These are phyloP conservation scores for Agrochola circellaris DNA, from an alignment of 2,888 invertebrate genomes.

Conservation along the genomic window DNA sequence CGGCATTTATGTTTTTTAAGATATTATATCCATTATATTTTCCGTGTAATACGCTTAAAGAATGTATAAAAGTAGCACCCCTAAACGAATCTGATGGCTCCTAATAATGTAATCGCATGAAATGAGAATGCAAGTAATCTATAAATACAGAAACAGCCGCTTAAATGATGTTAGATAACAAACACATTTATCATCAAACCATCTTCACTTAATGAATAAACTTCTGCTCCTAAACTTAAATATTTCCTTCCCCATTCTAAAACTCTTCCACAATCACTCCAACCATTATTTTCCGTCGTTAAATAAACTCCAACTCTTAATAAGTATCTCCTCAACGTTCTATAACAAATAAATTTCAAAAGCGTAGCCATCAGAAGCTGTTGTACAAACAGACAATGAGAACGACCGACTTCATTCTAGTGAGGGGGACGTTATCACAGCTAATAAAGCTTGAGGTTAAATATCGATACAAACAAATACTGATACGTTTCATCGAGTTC, in stretches of 20 bases:
- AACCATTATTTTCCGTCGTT: conserved; percentile 18
- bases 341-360: conserved; percentile 60
- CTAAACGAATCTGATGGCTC: not conserved
- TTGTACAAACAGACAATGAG: conserved; percentile 53
- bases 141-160: not conserved
- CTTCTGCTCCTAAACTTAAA: not conserved
- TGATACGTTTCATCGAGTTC: conserved; percentile 49
- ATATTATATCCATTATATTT: not conserved
- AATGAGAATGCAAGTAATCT: not conserved
- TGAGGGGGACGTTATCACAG: conserved; percentile 56
- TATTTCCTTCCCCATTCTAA: not conserved
- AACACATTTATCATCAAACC: not conserved
- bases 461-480: conserved; percentile 66
- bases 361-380: conserved; percentile 51
- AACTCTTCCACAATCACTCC: conserved; percentile 14
- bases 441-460: conserved; percentile 63
- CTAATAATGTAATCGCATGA: not conserved
- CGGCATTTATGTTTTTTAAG: not conserved
- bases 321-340: conserved; percentile 50
- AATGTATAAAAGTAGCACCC: not conserved
- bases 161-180: not conserved
- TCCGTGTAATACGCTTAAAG: too few species aligned
- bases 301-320: conserved; percentile 51
- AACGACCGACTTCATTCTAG: conserved; percentile 55
- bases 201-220: conserved; percentile 9